phyloP scores from a whole-genome alignment of 1,140 invertebrate species.

The Neocloeon triangulifer region DNA sequence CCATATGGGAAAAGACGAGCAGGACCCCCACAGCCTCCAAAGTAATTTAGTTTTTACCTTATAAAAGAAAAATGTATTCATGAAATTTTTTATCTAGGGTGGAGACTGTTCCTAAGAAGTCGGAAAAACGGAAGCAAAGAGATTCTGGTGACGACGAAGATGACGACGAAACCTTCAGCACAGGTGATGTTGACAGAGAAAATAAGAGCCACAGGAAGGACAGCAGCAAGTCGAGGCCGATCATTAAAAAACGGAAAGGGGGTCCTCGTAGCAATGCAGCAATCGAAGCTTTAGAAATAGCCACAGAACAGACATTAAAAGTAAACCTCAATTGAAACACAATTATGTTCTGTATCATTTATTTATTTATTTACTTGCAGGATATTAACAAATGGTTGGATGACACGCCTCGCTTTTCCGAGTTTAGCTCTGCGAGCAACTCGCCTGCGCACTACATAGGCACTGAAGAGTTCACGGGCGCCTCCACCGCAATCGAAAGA shows the following conservation, averaged over 20 bases:
- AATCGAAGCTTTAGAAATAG: slow-evolving; percentile 49
- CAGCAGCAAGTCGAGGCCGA: slow-evolving; percentile 13
- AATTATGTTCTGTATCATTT: too few species aligned
- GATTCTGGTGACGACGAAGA: slow-evolving; percentile 9
- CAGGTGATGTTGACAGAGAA: slow-evolving; percentile 13
- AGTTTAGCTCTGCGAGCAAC: slow-evolving; percentile 46
- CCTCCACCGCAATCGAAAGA: slow-evolving; percentile 16
- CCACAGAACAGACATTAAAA: slow-evolving; percentile 60
- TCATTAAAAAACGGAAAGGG: slow-evolving; percentile 16
- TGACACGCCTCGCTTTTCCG: slow-evolving; percentile 48
- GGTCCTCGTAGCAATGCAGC: slow-evolving; percentile 27
- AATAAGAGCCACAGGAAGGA: slow-evolving; percentile 7
- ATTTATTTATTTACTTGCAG: slow-evolving; percentile 19
- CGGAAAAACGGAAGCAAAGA: slow-evolving; percentile 15
- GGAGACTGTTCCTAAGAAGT: slow-evolving; percentile 17
- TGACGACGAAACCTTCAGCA: slow-evolving; percentile 14
- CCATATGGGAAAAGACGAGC: too few species aligned
- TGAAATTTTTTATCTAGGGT: too few species aligned
- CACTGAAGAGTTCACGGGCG: slow-evolving; percentile 23
- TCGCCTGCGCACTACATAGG: slow-evolving; percentile 26
- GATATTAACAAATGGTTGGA: slow-evolving; percentile 75
- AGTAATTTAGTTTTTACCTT: too few species aligned
- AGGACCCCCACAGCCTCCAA: too few species aligned
- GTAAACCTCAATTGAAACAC: too few species aligned
- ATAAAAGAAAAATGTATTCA: too few species aligned